These are phyloP conservation scores for Balanococcus diminutus DNA, from an alignment of 2,888 invertebrate genomes.

Conservation along the genomic window DNA sequence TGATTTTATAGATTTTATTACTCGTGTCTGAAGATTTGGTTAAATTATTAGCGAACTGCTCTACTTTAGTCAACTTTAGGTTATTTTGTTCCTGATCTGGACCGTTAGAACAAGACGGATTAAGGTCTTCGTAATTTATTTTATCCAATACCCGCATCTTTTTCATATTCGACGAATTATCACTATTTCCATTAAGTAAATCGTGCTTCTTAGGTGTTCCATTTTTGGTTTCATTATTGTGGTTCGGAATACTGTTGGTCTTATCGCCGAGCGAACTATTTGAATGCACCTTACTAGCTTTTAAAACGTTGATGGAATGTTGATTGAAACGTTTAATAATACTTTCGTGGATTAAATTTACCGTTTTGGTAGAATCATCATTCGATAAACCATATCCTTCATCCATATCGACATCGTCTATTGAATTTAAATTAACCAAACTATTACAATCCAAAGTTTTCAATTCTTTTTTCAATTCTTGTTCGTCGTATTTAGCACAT, in stretches of 20 bases:
- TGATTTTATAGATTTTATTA: slow-evolving; percentile 43
- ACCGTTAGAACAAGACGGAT: background rate
- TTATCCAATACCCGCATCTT: slow-evolving; percentile 38
- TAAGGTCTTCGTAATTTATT: slow-evolving; percentile 45
- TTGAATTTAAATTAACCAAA: slow-evolving; percentile 80
- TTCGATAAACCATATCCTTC: slow-evolving; percentile 72
- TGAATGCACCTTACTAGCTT: slow-evolving; percentile 60
- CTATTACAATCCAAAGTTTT: slow-evolving; percentile 68
- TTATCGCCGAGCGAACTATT: background rate
- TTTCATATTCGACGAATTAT: slow-evolving; percentile 25
- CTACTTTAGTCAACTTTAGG: slow-evolving; percentile 55
- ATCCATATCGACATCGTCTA: slow-evolving; percentile 76
- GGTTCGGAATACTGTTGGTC: background rate
- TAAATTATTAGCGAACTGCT: slow-evolving; percentile 38
- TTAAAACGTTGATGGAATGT: slow-evolving; percentile 92
- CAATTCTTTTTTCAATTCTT: slow-evolving; percentile 76
- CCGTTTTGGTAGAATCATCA: slow-evolving; percentile 63
- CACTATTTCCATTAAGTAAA: slow-evolving; percentile 47
- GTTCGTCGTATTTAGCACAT: slow-evolving; percentile 95
- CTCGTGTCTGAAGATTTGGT: background rate
- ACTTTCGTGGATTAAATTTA: slow-evolving; percentile 77
- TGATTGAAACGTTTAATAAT: slow-evolving; percentile 96
- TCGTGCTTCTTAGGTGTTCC: slow-evolving; percentile 16
- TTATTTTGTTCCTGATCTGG: slow-evolving; percentile 56
- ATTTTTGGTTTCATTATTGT: background rate